phyloP scores from a whole-genome alignment of 2,888 invertebrate species.

The Napeogenes sylphis region DNA sequence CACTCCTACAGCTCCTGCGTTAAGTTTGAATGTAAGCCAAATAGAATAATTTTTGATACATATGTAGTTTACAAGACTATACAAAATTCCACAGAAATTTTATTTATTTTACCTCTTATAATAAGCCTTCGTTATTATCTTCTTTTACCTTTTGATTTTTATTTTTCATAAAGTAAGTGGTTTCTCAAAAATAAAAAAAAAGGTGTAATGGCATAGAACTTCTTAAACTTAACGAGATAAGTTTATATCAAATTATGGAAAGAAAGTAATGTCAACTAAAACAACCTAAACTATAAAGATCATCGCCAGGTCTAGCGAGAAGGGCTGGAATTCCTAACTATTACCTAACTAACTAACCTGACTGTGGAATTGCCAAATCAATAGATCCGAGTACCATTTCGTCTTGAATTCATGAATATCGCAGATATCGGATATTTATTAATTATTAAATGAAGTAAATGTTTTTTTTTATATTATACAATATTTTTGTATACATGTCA shows the following conservation, averaged over 20 bases:
- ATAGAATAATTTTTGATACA: background rate
- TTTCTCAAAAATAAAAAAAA: background rate
- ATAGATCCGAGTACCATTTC: slow-evolving; percentile 14
- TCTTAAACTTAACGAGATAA: too few relatives aligned
- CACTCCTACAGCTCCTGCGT: slow-evolving; percentile 28
- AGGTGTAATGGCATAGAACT: too few relatives aligned
- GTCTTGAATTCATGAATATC: slow-evolving; percentile 11
- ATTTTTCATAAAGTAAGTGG: too few relatives aligned
- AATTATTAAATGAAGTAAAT: too few relatives aligned
- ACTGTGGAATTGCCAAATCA: slow-evolving; percentile 31
- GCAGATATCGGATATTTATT: too few relatives aligned
- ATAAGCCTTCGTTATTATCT: too few relatives aligned
- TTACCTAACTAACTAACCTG: slow-evolving; percentile 63
- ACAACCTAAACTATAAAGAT: slow-evolving; percentile 16
- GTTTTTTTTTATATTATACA: too few relatives aligned
- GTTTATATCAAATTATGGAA: background rate
- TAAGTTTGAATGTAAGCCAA: slow-evolving; percentile 6
- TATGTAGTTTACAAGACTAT: too few relatives aligned
- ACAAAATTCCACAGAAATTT: too few relatives aligned
- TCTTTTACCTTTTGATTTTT: too few relatives aligned
- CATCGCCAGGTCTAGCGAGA: slow-evolving; percentile 22
- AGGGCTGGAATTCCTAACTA: slow-evolving; percentile 55
- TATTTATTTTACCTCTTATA: too few relatives aligned
- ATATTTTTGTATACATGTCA: too few relatives aligned
- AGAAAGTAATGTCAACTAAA: slow-evolving; percentile 7